Percentiles rank a stretch among this genome's conserved stretches.
Evolutionary conservation across 2,888 invertebrate species (phyloP).

Genomic region (Pollenia labialis): DNA sequence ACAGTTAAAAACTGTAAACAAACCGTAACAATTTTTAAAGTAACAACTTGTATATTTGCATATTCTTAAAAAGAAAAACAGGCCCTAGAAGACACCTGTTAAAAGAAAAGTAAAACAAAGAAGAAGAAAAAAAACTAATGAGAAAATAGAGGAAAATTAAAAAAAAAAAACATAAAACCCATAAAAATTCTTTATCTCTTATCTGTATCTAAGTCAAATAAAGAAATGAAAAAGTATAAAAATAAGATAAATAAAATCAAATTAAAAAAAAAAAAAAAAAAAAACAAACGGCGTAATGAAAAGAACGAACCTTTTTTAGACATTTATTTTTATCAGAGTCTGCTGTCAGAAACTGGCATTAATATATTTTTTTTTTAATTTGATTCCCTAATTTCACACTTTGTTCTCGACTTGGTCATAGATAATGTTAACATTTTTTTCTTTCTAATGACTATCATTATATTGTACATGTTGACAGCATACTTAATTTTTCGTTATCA

Average conservation of each 20-base stretch:
- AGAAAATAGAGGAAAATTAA: slow-evolving; percentile 7
- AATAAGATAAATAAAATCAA: slow-evolving; percentile 26
- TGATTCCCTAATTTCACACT: slow-evolving; percentile 55
- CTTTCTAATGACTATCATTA: not conserved
- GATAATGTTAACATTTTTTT: slow-evolving; percentile 3
- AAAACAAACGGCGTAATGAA: slow-evolving; percentile 38
- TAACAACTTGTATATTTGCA: not conserved
- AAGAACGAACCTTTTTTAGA: slow-evolving; percentile 39
- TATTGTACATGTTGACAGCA: slow-evolving; percentile 20
- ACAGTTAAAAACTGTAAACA: slow-evolving; percentile 34
- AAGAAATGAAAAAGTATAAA: slow-evolving; percentile 1
- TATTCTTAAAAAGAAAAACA: slow-evolving; percentile 14
- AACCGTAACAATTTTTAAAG: not conserved
- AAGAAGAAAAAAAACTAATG: not conserved
- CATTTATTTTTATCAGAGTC: not conserved
- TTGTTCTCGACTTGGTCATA: slow-evolving; percentile 29
- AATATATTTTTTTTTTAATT: slow-evolving; percentile 14
- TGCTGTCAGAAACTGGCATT: slow-evolving; percentile 42
- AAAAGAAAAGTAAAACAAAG: not conserved
- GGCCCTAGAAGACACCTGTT: slow-evolving; percentile 57
- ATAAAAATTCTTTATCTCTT: slow-evolving; percentile 58
- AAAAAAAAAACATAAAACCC: slow-evolving; percentile 27
- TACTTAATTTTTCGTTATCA: slow-evolving; percentile 1
- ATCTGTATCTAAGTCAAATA: slow-evolving; percentile 48
- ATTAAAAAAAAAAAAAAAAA: slow-evolving; percentile 60